phyloP scores from a whole-genome alignment of 2,113 vertebrate species.

The Oceanites oceanicus region DNA sequence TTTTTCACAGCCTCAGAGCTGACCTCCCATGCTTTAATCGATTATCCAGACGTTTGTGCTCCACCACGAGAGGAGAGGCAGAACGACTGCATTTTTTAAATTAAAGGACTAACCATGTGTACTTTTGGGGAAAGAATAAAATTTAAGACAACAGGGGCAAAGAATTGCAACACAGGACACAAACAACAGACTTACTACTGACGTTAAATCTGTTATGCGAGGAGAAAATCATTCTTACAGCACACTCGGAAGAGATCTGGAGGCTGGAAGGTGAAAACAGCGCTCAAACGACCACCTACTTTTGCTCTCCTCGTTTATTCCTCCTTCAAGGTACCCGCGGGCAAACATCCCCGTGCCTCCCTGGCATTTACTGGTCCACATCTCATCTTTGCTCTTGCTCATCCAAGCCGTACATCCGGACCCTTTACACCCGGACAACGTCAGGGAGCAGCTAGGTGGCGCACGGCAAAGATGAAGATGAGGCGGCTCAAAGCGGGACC shows the following conservation, averaged over 20 bases:
- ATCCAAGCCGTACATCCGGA: neutral
- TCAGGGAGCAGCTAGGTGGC: neutral
- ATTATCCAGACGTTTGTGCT: neutral
- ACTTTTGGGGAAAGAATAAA: neutral
- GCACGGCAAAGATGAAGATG: fast-evolving
- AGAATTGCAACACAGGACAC: neutral
- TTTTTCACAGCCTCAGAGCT: neutral
- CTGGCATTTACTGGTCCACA: neutral
- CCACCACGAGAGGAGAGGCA: neutral
- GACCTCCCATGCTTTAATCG: neutral
- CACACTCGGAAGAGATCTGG: neutral
- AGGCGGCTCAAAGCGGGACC: too few species aligned
- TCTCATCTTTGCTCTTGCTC: fast-evolving
- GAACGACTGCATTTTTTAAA: neutral
- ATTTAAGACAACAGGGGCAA: neutral
- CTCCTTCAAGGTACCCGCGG: too few species aligned
- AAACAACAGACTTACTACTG: neutral
- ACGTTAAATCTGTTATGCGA: neutral
- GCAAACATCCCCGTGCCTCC: too few species aligned
- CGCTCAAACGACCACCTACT: neutral
- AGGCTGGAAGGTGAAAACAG: neutral
- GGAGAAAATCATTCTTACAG: neutral
- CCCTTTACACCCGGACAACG: too few species aligned
- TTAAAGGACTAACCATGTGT: neutral
- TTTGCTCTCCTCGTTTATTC: too few species aligned